A percentile compares a stretch with the other conserved stretches of the same genome.
phyloP scores from a whole-genome alignment of 2,888 invertebrate species.

The Apamea epomidion region DNA sequence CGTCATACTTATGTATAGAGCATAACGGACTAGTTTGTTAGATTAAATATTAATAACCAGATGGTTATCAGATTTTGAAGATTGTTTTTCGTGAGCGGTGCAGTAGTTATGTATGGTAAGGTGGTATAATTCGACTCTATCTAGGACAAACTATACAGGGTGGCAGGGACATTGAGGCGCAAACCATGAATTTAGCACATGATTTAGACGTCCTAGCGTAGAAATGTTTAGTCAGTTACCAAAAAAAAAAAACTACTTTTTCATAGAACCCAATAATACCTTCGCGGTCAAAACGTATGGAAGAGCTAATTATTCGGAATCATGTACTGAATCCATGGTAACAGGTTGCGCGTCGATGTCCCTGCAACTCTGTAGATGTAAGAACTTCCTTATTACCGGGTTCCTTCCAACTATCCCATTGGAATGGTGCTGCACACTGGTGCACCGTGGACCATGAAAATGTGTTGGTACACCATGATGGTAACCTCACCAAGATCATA shows the following conservation, averaged over 20 bases:
- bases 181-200: too few species aligned
- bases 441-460: neutral
- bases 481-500: neutral
- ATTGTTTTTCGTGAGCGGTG: constrained; percentile 22
- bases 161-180: too few species aligned
- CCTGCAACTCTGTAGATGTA: too few species aligned
- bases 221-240: too few species aligned
- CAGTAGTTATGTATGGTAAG: constrained; percentile 2
- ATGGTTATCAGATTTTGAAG: constrained; percentile 34
- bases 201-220: too few species aligned
- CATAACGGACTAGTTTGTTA: constrained; percentile 53
- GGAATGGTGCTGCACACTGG: neutral
- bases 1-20: constrained; percentile 49
- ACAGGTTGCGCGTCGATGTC: too few species aligned
- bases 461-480: neutral
- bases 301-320: too few species aligned
- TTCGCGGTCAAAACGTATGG: too few species aligned
- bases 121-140: neutral
- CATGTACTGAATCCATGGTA: too few species aligned
- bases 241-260: too few species aligned
- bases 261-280: too few species aligned
- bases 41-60: constrained; percentile 44
- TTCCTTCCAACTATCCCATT: neutral
- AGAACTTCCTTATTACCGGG: too few species aligned
- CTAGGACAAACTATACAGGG: neutral